Percentiles rank a stretch among this genome's conserved stretches.
These are phyloP conservation scores for Cordylochernes scorpioides DNA, from an alignment of 2,888 invertebrate genomes.

Conservation along the genomic window DNA sequence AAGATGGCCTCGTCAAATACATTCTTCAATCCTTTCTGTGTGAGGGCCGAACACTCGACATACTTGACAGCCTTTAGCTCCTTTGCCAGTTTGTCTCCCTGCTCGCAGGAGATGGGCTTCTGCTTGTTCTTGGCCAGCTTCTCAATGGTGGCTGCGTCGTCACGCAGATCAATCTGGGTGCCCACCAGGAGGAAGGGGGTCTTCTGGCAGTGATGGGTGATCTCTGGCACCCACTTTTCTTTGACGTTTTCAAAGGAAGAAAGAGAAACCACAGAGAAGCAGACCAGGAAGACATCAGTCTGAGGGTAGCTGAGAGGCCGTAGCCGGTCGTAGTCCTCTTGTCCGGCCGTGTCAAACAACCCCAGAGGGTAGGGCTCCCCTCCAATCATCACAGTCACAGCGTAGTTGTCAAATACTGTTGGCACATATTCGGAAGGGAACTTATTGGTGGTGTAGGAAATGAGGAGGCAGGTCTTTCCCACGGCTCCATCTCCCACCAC, in stretches of 20 bases:
- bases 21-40: constrained; percentile 74
- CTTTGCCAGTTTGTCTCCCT: constrained; percentile 87
- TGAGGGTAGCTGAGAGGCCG: constrained; percentile 91
- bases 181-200: constrained; percentile 92
- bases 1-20: constrained; percentile 98
- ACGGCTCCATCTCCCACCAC: constrained; percentile 92
- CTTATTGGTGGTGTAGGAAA: constrained; percentile 38
- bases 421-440: constrained; percentile 33
- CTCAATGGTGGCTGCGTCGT: constrained; percentile 42
- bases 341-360: constrained; percentile 86
- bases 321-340: constrained; percentile 88
- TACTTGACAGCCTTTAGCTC: constrained; percentile 97
- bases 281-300: constrained; percentile 95
- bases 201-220: constrained; percentile 96
- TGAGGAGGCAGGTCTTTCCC: constrained; percentile 81
- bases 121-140: constrained; percentile 88
- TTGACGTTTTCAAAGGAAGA: constrained; percentile 98
- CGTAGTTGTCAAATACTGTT: constrained; percentile 32
- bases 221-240: constrained; percentile 99
- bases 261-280: constrained; percentile 95
- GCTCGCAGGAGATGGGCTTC: constrained; percentile 80
- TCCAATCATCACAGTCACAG: constrained; percentile 61
- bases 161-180: constrained; percentile 89
- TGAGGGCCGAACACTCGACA: constrained; percentile 45
- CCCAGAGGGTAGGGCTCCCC: constrained; percentile 96